Evolutionary conservation across 1,140 invertebrate genomes (phyloP), one percentile per base, ranked within the genome.

Genomic region (Saccostrea glomerata): DNA sequence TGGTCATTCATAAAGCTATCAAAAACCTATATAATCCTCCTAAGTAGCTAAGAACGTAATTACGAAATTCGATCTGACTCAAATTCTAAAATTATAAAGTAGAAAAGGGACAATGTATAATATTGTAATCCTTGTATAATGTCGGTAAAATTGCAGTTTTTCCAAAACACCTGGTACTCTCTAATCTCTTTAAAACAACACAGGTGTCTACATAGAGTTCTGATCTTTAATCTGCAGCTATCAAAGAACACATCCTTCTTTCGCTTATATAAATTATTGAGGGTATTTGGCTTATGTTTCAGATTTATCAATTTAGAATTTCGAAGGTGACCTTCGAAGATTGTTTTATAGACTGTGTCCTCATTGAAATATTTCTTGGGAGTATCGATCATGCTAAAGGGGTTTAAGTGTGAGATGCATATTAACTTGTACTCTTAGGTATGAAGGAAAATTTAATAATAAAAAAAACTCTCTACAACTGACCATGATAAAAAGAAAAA

Each of bases 91-190:
- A 77, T 77, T 77, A 77, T 77, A 77, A 77, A 77, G 70, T 15
- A 77, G 70, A 77, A 77, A 77, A 77, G 25, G 70, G 30, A 77
- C 70, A 77, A 77, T 30, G 70, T 77, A 77, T 3, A 77, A 77
- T 77, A 77, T 77, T 77, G 70, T 77, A 77, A 77, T 77, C 70
- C 70, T 77, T 77, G 15, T 77, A 77, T 77, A 77, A 77, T 36
- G 70, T 77, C 70, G 30, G 70, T 36, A 77, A 77, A 77, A 77
- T 77, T 77, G 70, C 70, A 77, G 23, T 77, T 30, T 36, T 77
- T 77, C 70, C 9, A 25, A 77, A 77, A 77, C 70, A 77, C 70
- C 70, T 77, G 70, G 70, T 30, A 23, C 11, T 36, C 15, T 77
- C 25, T 77, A 77, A 77, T 77, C 70, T 77, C 25, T 40, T 77